Evolutionary conservation across 2,888 invertebrate genomes (phyloP).

Genomic region (Mellilla xanthometata): DNA sequence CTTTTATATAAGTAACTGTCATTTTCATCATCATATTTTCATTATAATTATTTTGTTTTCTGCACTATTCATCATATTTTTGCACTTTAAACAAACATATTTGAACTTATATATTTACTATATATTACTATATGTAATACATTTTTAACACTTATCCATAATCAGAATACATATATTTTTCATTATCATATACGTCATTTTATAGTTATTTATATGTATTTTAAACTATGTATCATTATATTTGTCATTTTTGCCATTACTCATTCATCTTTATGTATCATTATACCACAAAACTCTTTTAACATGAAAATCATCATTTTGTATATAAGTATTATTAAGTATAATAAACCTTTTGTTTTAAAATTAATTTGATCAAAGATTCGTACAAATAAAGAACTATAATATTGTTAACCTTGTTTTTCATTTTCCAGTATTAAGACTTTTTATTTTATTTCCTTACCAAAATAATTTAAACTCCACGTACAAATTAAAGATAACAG

Average conservation of each 20-base stretch:
- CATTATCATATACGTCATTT: no score
- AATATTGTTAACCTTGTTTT: conserved; percentile 26
- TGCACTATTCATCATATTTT: conserved; percentile 18
- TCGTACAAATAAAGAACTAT: conserved; percentile 78
- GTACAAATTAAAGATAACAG: no score
- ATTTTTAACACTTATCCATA: background rate
- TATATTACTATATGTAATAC: background rate
- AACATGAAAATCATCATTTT: conserved; percentile 18
- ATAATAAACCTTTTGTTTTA: conserved; percentile 4
- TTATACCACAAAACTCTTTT: no score
- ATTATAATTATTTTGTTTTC: conserved; percentile 21
- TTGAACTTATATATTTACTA: background rate
- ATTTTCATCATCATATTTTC: conserved; percentile 3
- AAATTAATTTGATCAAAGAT: conserved; percentile 39
- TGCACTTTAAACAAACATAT: conserved; percentile 12
- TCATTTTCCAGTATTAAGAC: no score
- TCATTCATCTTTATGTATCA: conserved; percentile 2
- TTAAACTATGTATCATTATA: background rate
- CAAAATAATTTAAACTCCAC: no score
- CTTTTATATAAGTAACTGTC: conserved; percentile 20
- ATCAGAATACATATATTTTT: background rate
- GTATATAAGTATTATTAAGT: conserved; percentile 13
- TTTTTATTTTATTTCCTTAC: no score
- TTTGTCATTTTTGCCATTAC: background rate
- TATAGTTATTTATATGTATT: background rate